Evolutionary conservation across 37 sponge, comb jelly and placozoan genomes (phyloP).

Genomic region (Spongilla lacustris): DNA sequence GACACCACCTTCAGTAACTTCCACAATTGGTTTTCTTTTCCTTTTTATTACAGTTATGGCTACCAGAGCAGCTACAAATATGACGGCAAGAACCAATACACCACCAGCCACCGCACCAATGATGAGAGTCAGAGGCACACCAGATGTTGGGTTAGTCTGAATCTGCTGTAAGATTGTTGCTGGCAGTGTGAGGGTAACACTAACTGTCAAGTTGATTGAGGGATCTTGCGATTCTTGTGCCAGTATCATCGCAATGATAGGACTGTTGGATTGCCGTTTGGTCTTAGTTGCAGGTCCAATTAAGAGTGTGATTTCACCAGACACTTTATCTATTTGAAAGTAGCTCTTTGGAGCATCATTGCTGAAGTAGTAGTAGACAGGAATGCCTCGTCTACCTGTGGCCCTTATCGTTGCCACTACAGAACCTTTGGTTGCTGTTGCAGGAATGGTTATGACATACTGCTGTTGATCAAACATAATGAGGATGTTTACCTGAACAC

Average conservation of each 20-base stretch:
- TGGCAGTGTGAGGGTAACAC: neutral
- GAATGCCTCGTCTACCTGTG: neutral
- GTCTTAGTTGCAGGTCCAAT: too few relatives aligned
- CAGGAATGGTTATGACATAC: neutral
- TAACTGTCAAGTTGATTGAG: neutral
- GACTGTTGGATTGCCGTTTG: too few relatives aligned
- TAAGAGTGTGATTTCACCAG: neutral
- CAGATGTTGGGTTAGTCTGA: neutral
- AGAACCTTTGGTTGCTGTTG: neutral
- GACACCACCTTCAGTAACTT: neutral
- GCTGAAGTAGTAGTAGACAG: neutral
- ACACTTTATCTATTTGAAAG: neutral
- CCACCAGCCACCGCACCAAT: neutral
- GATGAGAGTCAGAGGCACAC: neutral
- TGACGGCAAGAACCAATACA: neutral
- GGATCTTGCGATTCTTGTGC: neutral
- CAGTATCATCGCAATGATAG: too few relatives aligned
- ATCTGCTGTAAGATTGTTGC: neutral
- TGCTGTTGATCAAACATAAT: neutral
- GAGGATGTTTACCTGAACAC: neutral
- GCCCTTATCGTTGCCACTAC: constrained; percentile 1
- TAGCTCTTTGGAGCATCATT: neutral
- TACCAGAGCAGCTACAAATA: neutral
- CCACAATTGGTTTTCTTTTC: neutral
- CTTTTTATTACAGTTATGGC: neutral